Evolutionary conservation across 2,113 vertebrate genomes (phyloP).

Genomic region (Eolophus roseicapilla): DNA sequence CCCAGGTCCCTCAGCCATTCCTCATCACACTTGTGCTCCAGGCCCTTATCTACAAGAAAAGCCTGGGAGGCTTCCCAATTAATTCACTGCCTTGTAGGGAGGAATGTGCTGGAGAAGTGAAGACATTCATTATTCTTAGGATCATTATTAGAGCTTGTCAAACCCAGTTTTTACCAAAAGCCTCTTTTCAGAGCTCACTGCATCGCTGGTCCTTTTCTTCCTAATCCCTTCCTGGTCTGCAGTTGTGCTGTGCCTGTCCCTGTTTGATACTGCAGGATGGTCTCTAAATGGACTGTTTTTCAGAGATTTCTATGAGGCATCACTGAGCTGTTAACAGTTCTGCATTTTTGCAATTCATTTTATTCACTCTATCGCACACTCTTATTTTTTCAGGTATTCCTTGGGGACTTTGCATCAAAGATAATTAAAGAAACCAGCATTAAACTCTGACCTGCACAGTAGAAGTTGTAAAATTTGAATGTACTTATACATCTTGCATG

Average conservation of each 20-base stretch:
- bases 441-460: conserved; percentile 37
- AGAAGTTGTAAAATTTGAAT: conserved; percentile 25
- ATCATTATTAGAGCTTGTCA: conserved; percentile 45
- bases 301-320: neutral
- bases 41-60: neutral
- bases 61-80: neutral
- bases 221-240: neutral
- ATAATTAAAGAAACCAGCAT: conserved; percentile 17
- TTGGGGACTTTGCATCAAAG: conserved; percentile 27
- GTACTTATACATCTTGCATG: conserved; percentile 34
- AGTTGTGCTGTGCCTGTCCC: neutral
- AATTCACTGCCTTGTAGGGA: conserved; percentile 20
- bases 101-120: conserved; percentile 7
- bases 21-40: neutral
- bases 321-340: conserved; percentile 14
- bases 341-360: conserved; percentile 48
- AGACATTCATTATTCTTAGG: conserved; percentile 28
- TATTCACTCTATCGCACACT: neutral
- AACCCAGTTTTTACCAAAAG: conserved; percentile 14
- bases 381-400: conserved; percentile 35
- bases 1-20: neutral
- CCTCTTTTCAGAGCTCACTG: neutral
- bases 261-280: neutral
- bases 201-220: neutral
- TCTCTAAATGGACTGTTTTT: conserved; percentile 30